A percentile compares a stretch with the other conserved stretches of the same genome.
These are phyloP conservation scores for Patella depressa DNA, from an alignment of 2,888 invertebrate species.

Conservation along the genomic window DNA sequence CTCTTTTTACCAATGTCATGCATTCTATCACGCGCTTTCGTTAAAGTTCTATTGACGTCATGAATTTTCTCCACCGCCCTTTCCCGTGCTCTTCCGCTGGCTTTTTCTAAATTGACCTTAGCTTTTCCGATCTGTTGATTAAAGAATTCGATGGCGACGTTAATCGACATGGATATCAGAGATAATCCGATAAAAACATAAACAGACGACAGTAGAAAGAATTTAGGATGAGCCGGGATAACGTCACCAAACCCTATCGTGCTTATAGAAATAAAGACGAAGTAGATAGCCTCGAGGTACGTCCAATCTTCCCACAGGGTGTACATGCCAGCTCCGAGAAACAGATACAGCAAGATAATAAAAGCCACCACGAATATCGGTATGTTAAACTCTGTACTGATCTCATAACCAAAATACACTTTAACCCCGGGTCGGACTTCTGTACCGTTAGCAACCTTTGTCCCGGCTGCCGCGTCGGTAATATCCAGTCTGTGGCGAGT, in stretches of 20 bases:
- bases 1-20: conserved; percentile 33
- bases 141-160: conserved; percentile 79
- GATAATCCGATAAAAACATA: conserved; percentile 95
- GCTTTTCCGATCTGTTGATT: conserved; percentile 52
- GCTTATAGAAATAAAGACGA: conserved; percentile 96
- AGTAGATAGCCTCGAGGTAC: conserved; percentile 95
- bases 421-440: conserved; percentile 21
- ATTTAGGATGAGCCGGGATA: conserved; percentile 87
- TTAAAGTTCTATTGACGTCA: conserved; percentile 9
- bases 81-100: conserved; percentile 31
- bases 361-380: conserved; percentile 90
- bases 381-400: conserved; percentile 87
- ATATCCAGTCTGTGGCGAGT: conserved; percentile 12
- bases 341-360: conserved; percentile 87
- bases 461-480: not conserved
- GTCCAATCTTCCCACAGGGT: conserved; percentile 80
- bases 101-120: conserved; percentile 50
- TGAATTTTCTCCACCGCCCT: conserved; percentile 18
- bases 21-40: conserved; percentile 41
- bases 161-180: conserved; percentile 96
- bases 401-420: conserved; percentile 44
- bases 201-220: conserved; percentile 91
- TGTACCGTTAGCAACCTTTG: conserved; percentile 1
- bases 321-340: conserved; percentile 86
- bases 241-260: conserved; percentile 97